Conservation (phyloP, 2,797 vertebrate genomes). For the Heteromormyrus szaboi region DNA sequence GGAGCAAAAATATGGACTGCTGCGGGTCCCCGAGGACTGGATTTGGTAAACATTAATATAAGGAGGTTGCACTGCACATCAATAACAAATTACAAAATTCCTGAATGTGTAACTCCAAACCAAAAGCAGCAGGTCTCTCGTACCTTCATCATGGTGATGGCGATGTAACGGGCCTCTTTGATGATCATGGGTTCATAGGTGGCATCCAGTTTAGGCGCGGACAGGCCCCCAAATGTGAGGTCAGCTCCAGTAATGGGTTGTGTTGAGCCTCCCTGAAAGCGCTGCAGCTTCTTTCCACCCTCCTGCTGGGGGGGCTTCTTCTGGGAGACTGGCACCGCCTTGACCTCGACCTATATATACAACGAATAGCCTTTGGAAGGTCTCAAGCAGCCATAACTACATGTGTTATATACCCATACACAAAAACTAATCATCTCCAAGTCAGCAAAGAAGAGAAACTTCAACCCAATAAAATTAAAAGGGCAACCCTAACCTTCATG, state of each 20-base stretch:
- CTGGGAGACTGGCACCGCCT: constrained; percentile 95
- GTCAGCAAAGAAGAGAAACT: neutral
- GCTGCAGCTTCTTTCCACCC: constrained; percentile 79
- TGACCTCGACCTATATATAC: constrained; percentile 87
- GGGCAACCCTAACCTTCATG: constrained; percentile 77
- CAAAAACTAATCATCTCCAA: neutral
- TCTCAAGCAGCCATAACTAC: neutral
- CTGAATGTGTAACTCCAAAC: neutral
- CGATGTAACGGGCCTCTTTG: constrained; percentile 96
- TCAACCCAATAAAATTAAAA: neutral
- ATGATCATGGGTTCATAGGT: constrained; percentile 98
- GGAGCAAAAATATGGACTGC: neutral
- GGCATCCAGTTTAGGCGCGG: constrained; percentile 89
- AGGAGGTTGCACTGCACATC: neutral
- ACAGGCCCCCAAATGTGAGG: constrained; percentile 88
- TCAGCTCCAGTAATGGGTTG: constrained; percentile 66
- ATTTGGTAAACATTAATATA: neutral
- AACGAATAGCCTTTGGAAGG: neutral
- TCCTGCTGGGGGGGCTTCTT: constrained; percentile 94
- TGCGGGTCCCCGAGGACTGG: neutral
- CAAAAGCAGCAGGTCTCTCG: constrained; percentile 18
- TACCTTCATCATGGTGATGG: constrained; percentile 99
- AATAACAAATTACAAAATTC: neutral
- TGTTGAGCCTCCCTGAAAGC: constrained; percentile 79
- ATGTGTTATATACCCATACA: neutral